These are phyloP conservation scores for Drosophila cardini DNA, from an alignment of 1,140 invertebrate species.

Conservation along the genomic window DNA sequence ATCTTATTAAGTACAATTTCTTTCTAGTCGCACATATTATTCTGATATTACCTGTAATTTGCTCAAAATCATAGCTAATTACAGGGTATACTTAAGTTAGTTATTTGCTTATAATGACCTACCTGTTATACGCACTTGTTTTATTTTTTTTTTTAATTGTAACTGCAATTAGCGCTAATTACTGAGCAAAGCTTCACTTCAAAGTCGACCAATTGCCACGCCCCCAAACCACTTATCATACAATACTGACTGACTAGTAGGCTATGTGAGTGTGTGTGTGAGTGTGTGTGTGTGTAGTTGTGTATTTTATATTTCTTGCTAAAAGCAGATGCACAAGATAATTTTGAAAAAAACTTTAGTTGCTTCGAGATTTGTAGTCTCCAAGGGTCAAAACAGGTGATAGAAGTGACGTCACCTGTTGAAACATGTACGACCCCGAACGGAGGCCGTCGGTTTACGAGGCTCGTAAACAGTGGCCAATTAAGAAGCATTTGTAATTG, in stretches of 20 bases:
- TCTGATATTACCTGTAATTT: too few relatives aligned
- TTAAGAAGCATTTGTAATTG: slow-evolving; percentile 64
- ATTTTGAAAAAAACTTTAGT: not conserved
- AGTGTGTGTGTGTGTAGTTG: not conserved
- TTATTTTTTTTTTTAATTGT: slow-evolving; percentile 12
- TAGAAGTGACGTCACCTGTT: slow-evolving; percentile 11
- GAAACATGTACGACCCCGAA: slow-evolving; percentile 32
- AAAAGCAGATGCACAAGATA: slow-evolving; percentile 1
- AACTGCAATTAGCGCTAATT: slow-evolving; percentile 43
- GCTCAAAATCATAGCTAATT: not conserved
- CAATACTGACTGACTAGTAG: not conserved
- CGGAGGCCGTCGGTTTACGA: slow-evolving; percentile 48
- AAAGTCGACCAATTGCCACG: slow-evolving; percentile 35
- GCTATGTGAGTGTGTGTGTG: not conserved
- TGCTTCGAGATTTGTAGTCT: not conserved
- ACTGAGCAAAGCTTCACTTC: slow-evolving; percentile 13
- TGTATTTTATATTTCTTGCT: not conserved
- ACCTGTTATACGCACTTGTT: not conserved
- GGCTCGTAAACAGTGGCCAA: slow-evolving; percentile 52
- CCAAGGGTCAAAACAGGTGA: slow-evolving; percentile 20
- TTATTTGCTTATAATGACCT: not conserved
- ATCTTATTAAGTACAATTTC: too few relatives aligned
- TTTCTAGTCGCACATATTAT: too few relatives aligned
- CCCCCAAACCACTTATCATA: not conserved
- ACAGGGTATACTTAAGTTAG: not conserved